Percentiles rank a stretch among this genome's conserved stretches.
These are phyloP conservation scores for Melinaea menophilus DNA, from an alignment of 2,888 invertebrate species.

Conservation along the genomic window DNA sequence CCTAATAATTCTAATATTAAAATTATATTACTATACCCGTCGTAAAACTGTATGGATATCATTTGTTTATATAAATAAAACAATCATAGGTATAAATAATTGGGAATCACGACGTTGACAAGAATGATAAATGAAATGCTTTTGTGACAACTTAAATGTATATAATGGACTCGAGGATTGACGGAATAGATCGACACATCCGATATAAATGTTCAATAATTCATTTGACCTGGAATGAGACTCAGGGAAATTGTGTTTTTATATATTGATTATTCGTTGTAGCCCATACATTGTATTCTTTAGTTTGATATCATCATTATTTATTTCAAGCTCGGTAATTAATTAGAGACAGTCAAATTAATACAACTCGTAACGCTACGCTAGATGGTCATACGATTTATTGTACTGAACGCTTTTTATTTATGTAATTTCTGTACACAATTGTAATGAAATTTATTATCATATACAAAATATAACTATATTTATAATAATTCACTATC, in stretches of 20 bases:
- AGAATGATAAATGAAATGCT: slow-evolving; percentile 19
- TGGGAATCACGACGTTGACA: background rate
- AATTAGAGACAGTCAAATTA: too few relatives aligned
- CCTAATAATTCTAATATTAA: too few relatives aligned
- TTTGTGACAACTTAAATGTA: slow-evolving; percentile 13
- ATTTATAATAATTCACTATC: too few relatives aligned
- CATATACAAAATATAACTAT: too few relatives aligned
- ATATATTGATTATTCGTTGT: background rate
- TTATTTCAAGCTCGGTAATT: too few relatives aligned
- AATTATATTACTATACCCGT: too few relatives aligned
- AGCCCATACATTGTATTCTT: background rate
- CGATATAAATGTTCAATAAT: slow-evolving; percentile 24
- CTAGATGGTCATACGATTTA: too few relatives aligned
- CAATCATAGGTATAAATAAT: background rate
- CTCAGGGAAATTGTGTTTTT: slow-evolving; percentile 17
- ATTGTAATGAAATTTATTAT: too few relatives aligned
- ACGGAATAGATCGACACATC: slow-evolving; percentile 14
- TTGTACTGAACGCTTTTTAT: too few relatives aligned
- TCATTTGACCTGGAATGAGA: slow-evolving; percentile 25
- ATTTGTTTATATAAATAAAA: background rate
- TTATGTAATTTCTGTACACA: too few relatives aligned
- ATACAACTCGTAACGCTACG: too few relatives aligned
- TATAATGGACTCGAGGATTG: slow-evolving; percentile 18
- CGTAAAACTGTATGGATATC: background rate
- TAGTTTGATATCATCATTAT: background rate